Conservation (phyloP, 2,113 vertebrate genomes). For the Rissa tridactyla region DNA sequence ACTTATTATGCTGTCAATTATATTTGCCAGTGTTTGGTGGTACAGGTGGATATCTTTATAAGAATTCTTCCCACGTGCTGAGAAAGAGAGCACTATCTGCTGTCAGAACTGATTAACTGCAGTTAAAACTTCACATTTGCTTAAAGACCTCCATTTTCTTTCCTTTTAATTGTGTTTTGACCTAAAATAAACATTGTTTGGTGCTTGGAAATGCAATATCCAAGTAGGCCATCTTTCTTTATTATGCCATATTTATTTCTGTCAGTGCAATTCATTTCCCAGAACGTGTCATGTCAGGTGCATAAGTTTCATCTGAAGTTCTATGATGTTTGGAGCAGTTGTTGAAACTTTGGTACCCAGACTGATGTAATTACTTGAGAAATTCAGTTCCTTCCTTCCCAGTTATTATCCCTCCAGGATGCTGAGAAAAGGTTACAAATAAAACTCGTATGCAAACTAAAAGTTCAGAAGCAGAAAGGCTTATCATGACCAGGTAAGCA, state of each 20-base stretch:
- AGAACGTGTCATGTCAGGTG: neutral
- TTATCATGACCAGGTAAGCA: neutral
- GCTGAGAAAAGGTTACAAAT: neutral
- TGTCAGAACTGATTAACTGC: neutral
- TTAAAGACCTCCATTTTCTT: neutral
- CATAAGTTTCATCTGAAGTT: neutral
- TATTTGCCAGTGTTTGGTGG: neutral
- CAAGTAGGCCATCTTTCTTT: neutral
- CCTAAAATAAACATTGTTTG: neutral
- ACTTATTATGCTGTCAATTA: neutral
- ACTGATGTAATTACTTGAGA: neutral
- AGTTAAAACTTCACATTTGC: neutral
- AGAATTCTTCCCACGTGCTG: neutral
- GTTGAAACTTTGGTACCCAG: neutral
- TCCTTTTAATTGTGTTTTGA: neutral
- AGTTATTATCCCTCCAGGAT: neutral
- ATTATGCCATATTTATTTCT: neutral
- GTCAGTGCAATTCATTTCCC: neutral
- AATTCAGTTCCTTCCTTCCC: neutral
- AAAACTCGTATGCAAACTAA: accelerated
- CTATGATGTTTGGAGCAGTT: neutral
- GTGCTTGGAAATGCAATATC: neutral
- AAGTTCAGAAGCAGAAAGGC: neutral
- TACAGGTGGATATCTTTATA: neutral
- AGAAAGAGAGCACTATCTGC: neutral